Evolutionary conservation across 2,113 vertebrate species (phyloP).

Genomic region (Solea senegalensis): DNA sequence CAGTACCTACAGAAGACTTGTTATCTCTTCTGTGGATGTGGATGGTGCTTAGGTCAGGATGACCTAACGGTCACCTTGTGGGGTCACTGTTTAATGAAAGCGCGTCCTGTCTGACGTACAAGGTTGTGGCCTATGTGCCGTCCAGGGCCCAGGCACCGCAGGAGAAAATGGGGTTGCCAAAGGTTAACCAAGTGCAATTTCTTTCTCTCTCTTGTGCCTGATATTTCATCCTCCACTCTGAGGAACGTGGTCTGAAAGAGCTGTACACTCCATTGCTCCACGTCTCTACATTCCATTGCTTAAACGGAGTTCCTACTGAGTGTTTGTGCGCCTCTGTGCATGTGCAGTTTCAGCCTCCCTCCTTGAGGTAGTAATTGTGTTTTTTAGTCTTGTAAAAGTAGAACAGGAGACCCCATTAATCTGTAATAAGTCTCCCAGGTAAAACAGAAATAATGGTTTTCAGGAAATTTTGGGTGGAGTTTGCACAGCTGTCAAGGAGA

Average conservation of each 20-base stretch:
- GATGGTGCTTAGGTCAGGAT: conserved; percentile 31
- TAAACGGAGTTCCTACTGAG: neutral
- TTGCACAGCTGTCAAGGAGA: too few species aligned
- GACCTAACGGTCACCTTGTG: conserved; percentile 28
- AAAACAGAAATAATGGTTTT: too few species aligned
- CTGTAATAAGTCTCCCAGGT: too few species aligned
- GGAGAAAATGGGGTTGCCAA: conserved; percentile 72
- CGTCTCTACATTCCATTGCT: neutral
- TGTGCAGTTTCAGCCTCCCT: neutral
- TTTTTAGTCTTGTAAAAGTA: too few species aligned
- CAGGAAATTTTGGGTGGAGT: too few species aligned
- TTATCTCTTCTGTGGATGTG: conserved; percentile 33
- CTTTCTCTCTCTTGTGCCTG: conserved; percentile 36
- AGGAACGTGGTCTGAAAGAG: conserved; percentile 23
- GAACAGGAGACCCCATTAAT: too few species aligned
- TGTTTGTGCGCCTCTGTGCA: neutral
- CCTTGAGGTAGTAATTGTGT: too few species aligned
- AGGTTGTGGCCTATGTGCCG: conserved; percentile 39
- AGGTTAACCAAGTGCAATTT: conserved; percentile 78
- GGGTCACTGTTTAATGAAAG: conserved; percentile 69
- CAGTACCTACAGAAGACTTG: conserved; percentile 9
- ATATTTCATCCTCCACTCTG: conserved; percentile 51
- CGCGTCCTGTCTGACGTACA: conserved; percentile 55
- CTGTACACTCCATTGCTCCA: neutral
- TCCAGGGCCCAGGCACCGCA: conserved; percentile 54